A percentile compares a stretch with the other conserved stretches of the same genome.
These are phyloP conservation scores for Linepithema humile DNA, from an alignment of 1,140 invertebrate genomes.

Conservation along the genomic window DNA sequence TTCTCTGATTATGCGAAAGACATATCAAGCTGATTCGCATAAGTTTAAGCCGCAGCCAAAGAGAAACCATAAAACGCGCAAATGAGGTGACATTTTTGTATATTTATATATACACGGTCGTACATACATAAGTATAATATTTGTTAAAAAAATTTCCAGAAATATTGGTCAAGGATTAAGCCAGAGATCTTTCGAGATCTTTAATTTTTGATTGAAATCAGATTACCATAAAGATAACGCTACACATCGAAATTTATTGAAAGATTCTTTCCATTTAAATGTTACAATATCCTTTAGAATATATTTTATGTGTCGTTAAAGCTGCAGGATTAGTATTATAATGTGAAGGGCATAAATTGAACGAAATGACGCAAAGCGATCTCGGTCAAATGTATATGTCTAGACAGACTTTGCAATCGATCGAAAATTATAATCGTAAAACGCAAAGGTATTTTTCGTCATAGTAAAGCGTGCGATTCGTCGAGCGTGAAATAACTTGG, in stretches of 20 bases:
- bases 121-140: neutral
- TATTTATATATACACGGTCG: neutral
- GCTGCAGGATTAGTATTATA: neutral
- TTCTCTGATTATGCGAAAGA: constrained; percentile 48
- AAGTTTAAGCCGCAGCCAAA: neutral
- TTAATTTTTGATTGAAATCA: no score
- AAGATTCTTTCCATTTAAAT: no score
- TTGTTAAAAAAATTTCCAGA: neutral
- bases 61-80: constrained; percentile 9
- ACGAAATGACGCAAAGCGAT: neutral
- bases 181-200: neutral
- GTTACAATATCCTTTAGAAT: no score
- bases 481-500: constrained; percentile 47
- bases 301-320: no score
- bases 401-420: no score
- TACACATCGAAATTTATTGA: no score
- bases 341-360: neutral
- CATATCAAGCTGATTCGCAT: neutral
- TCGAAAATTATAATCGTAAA: constrained; percentile 3
- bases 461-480: constrained; percentile 34
- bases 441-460: constrained; percentile 27
- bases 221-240: no score
- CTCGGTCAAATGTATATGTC: neutral
- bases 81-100: neutral
- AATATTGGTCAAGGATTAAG: constrained; percentile 30